Conservation (phyloP, 2,113 vertebrate species). For the Gambusia holbrooki region DNA sequence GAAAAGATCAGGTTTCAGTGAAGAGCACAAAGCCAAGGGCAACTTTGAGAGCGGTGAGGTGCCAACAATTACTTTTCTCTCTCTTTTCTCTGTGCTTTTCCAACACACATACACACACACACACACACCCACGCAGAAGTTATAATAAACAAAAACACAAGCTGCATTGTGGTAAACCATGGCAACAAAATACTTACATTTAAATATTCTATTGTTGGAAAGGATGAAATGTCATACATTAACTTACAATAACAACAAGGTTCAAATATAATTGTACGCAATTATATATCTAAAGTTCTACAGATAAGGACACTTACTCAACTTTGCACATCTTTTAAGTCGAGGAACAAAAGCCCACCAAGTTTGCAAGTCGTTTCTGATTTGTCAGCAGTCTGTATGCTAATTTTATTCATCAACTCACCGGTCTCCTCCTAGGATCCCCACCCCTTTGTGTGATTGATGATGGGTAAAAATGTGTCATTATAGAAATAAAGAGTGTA, state of each 20-base stretch:
- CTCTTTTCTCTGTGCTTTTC: constrained; percentile 47
- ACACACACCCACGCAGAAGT: constrained; percentile 23
- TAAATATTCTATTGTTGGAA: not conserved
- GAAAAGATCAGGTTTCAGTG: constrained; percentile 77
- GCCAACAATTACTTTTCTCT: constrained; percentile 76
- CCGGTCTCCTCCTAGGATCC: constrained; percentile 46
- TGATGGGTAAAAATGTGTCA: constrained; percentile 46
- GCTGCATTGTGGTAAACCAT: constrained; percentile 26
- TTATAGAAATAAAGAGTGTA: constrained; percentile 24
- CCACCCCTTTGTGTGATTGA: constrained; percentile 51
- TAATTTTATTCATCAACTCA: constrained; percentile 69
- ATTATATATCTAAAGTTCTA: not conserved
- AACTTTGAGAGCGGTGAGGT: constrained; percentile 79
- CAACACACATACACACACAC: constrained; percentile 33
- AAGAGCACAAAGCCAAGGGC: constrained; percentile 81
- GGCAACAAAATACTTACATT: constrained; percentile 18
- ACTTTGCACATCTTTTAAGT: constrained; percentile 44
- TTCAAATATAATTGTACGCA: not conserved
- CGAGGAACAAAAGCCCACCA: constrained; percentile 33
- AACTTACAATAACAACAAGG: not conserved
- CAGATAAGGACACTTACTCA: constrained; percentile 9
- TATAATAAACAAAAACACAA: constrained; percentile 51
- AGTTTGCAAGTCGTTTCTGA: constrained; percentile 52
- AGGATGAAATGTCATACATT: not conserved
- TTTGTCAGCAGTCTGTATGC: constrained; percentile 66